Conservation (phyloP, 2,113 vertebrate species). For the Danio rerio region DNA sequence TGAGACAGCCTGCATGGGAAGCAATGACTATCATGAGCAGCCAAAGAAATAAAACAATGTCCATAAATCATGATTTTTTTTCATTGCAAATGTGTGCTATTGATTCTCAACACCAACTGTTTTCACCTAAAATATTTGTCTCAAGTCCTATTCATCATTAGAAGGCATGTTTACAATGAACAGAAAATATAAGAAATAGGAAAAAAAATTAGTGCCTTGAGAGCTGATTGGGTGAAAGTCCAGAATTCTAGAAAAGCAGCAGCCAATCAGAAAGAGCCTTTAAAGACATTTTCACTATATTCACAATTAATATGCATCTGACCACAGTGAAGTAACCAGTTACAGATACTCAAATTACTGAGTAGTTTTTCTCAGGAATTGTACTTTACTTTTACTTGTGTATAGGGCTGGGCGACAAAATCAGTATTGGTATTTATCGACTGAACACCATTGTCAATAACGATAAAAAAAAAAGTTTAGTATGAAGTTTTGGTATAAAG, state of each 20-base stretch:
- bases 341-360: too few relatives aligned
- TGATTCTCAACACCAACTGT: conserved; percentile 11
- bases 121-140: conserved; percentile 36
- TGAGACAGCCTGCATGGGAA: conserved; percentile 3
- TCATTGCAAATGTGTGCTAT: conserved; percentile 2
- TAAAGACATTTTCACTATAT: not conserved
- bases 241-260: not conserved
- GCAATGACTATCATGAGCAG: conserved; percentile 3
- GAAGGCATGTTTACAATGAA: conserved; percentile 25
- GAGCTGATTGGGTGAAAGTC: not conserved
- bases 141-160: conserved; percentile 21
- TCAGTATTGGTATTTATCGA: too few relatives aligned
- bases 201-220: conserved; percentile 16
- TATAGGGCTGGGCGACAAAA: too few relatives aligned
- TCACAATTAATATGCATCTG: not conserved
- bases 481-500: too few relatives aligned
- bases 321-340: too few relatives aligned
- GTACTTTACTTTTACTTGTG: too few relatives aligned
- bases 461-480: too few relatives aligned
- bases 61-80: conserved; percentile 30
- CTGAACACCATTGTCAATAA: too few relatives aligned
- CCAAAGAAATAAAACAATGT: conserved; percentile 37
- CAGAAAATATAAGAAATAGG: not conserved
- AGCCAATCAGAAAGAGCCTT: not conserved
- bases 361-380: too few relatives aligned